Base-by-base conservation (phyloP, 1,140 invertebrate species). In the Trichonephila clavipes region DNA sequence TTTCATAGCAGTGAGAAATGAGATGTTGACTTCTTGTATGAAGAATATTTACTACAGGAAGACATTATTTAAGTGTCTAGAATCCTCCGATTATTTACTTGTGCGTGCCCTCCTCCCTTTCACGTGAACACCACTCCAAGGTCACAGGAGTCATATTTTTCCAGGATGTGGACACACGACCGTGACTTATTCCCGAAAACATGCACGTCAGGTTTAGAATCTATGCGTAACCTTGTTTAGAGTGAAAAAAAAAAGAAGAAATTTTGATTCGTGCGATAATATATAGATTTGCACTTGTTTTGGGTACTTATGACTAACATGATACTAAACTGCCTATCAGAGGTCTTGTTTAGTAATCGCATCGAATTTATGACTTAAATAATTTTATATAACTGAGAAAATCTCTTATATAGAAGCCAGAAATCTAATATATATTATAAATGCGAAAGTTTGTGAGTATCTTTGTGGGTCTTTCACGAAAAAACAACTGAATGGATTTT, bases 111-210 rank as follows among this genome's bases (percentile, higher is more conserved):
- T 69, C 21, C n/a, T 69, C 66, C 66, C n/a, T 24, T 69, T 69
- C 66, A 69, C 66, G 66, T 69, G 66, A 69, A 12, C 66, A 24
- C 12, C n/a, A 28, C 24, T n/a, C 66, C 66, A 69, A 69, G 66
- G 66, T 69, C 66, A 24, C 66, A 69, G 4, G 24, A 69, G 24
- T 21, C 66, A 69, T 69, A 69, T 69, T 69, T 69, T 66, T 69
- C 24, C 66, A 69, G 66, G 66, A n/a, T 14, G 66, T 28, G 66
- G 66, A 69, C 66, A 69, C 66, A 69, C 66, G 66, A 69, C 66
- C 66, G 66, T 69, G 66, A 14, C 66, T 69, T n/a, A 3, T 24
- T n/a, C 21, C 24, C 66, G 66, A 69, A 51, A 69, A 24, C 24
- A 69, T 69, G 66, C 66, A 28, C n/a, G 66, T 69, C 66, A 69